These are phyloP conservation scores for Mythimna vitellina DNA, from an alignment of 2,888 invertebrate species.

Conservation along the genomic window DNA sequence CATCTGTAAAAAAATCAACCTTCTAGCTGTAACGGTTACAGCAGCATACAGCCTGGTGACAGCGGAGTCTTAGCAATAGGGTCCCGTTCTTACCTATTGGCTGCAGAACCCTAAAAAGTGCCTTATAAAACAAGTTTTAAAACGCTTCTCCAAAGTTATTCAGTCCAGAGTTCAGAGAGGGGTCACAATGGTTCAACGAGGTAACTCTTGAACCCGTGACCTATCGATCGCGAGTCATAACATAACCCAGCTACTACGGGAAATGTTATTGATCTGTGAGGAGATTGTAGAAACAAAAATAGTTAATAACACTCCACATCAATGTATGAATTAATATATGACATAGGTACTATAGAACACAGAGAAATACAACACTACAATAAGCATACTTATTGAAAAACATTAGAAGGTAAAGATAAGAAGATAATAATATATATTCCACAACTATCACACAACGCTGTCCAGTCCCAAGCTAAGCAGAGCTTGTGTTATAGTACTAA, in stretches of 20 bases:
- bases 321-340: neutral
- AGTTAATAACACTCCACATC: neutral
- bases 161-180: slow-evolving; percentile 12
- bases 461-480: no score
- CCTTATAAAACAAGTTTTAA: neutral
- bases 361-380: neutral
- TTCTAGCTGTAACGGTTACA: no score
- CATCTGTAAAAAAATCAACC: no score
- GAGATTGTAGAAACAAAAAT: neutral
- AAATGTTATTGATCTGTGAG: slow-evolving; percentile 14
- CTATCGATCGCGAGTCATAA: slow-evolving; percentile 24
- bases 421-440: no score
- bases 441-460: no score
- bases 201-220: slow-evolving; percentile 17
- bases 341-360: neutral
- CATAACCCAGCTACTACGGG: neutral
- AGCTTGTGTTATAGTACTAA: no score
- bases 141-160: neutral
- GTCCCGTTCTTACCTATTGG: no score
- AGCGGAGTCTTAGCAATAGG: no score
- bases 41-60: no score
- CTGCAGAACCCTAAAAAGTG: neutral
- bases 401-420: no score
- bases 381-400: neutral
- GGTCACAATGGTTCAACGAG: slow-evolving; percentile 20